A percentile compares a stretch with the other conserved stretches of the same genome.
Evolutionary conservation across 2,888 invertebrate species (phyloP).

Genomic region (Orgyia antiqua): DNA sequence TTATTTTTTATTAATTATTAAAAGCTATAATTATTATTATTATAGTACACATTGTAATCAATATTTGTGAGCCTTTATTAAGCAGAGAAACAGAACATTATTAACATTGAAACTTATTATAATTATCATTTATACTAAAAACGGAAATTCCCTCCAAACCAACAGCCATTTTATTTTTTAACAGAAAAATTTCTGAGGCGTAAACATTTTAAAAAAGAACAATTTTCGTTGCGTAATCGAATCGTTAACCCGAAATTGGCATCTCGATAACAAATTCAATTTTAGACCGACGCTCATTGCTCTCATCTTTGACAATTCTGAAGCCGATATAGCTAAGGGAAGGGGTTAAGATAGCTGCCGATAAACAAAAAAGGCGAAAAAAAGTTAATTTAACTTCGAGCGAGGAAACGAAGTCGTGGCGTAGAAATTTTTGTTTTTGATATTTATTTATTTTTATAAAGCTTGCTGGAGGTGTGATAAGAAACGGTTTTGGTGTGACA

Average conservation of each 20-base stretch:
- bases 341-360: slow-evolving; percentile 70
- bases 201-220: slow-evolving; percentile 23
- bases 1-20: no score
- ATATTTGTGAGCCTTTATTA: no score
- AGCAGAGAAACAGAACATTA: no score
- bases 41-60: no score
- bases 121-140: no score
- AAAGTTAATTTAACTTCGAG: slow-evolving; percentile 73
- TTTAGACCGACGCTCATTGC: slow-evolving; percentile 55
- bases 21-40: no score
- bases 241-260: slow-evolving; percentile 47
- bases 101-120: no score
- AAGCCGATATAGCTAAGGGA: slow-evolving; percentile 51
- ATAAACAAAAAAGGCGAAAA: slow-evolving; percentile 62
- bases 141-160: slow-evolving; percentile 31
- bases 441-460: slow-evolving; percentile 27
- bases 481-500: slow-evolving; percentile 29
- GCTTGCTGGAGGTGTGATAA: slow-evolving; percentile 27
- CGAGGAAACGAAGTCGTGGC: slow-evolving; percentile 58
- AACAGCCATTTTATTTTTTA: slow-evolving; percentile 22
- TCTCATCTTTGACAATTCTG: slow-evolving; percentile 61
- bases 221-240: slow-evolving; percentile 41
- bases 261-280: slow-evolving; percentile 76
- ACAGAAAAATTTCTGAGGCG: slow-evolving; percentile 16
- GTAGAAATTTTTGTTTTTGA: slow-evolving; percentile 40